These are phyloP conservation scores for Carduelis carduelis DNA, from an alignment of 2,797 vertebrate genomes.

Conservation along the genomic window DNA sequence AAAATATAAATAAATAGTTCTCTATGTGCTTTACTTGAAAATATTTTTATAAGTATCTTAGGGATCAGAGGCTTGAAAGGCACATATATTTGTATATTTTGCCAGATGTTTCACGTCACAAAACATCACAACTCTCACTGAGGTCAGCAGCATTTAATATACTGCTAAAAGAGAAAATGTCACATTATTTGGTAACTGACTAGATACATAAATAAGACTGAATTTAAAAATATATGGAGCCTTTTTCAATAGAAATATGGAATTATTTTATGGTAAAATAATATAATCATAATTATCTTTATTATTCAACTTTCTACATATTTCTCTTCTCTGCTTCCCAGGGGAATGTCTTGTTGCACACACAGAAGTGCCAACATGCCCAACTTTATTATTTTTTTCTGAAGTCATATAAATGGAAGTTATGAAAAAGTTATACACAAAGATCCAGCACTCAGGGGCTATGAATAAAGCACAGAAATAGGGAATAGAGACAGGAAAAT, in stretches of 20 bases:
- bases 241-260: background rate
- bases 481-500: background rate
- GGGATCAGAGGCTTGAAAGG: conserved; percentile 22
- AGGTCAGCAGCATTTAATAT: background rate
- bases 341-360: background rate
- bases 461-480: background rate
- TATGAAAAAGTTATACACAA: background rate
- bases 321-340: background rate
- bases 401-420: background rate
- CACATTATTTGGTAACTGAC: background rate
- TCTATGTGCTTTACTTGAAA: background rate
- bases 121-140: background rate
- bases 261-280: background rate
- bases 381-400: background rate
- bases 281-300: background rate
- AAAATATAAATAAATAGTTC: background rate
- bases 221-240: background rate
- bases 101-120: background rate
- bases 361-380: background rate
- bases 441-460: background rate
- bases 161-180: background rate
- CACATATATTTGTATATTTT: conserved; percentile 13
- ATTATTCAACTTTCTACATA: background rate
- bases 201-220: background rate
- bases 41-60: background rate